A percentile compares a stretch with the other conserved stretches of the same genome.
Evolutionary conservation across 2,797 vertebrate species (phyloP).

Genomic region (Eurystomus glaucurus): DNA sequence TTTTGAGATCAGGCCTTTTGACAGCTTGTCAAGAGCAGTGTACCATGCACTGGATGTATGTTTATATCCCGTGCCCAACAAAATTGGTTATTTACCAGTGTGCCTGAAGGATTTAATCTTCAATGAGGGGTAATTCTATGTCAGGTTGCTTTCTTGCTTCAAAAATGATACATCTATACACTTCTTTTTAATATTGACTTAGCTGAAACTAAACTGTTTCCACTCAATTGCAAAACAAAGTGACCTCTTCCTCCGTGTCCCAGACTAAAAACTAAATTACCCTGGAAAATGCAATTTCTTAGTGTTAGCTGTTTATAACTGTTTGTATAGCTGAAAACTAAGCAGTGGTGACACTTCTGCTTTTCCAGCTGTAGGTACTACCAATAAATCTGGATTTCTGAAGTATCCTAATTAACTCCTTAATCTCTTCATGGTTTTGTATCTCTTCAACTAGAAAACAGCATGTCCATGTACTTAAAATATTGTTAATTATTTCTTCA

Average conservation of each 20-base stretch:
- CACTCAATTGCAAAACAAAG: background rate
- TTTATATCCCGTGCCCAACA: background rate
- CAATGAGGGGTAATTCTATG: background rate
- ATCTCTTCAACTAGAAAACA: background rate
- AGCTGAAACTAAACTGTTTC: background rate
- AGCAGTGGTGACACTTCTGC: background rate
- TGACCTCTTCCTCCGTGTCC: background rate
- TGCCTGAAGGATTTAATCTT: background rate
- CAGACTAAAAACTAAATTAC: background rate
- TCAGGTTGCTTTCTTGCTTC: background rate
- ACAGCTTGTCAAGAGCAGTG: background rate
- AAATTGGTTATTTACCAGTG: background rate
- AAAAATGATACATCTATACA: background rate
- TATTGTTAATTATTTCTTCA: background rate
- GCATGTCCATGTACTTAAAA: background rate
- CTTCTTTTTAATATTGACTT: background rate
- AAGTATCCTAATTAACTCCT: background rate
- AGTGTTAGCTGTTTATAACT: background rate
- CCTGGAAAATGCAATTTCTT: background rate
- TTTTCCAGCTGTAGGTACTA: background rate
- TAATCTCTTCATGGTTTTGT: background rate
- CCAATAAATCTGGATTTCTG: background rate
- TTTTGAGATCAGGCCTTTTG: background rate
- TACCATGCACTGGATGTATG: background rate
- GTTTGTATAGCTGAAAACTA: background rate